Conservation (phyloP, 1,140 invertebrate genomes). For the Solen grandis region DNA sequence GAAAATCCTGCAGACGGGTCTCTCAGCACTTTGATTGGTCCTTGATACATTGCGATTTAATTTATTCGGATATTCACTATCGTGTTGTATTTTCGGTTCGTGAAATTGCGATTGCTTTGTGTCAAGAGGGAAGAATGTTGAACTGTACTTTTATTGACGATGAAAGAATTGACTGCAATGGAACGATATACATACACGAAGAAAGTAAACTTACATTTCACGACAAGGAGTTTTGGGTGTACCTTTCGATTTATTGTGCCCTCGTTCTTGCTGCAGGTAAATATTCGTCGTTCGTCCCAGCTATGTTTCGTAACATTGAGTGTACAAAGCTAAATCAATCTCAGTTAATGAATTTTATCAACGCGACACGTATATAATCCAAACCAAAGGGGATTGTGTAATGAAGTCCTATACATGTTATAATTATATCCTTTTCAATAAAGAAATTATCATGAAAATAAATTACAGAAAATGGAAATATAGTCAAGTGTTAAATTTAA, state of each 20-base stretch:
- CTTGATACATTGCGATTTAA: too few relatives aligned
- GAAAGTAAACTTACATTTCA: neutral
- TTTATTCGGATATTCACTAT: too few relatives aligned
- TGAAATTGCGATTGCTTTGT: too few relatives aligned
- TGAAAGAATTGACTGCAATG: constrained; percentile 23
- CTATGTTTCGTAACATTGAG: neutral
- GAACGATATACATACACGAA: constrained; percentile 12
- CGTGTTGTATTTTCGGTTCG: too few relatives aligned
- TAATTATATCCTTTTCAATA: neutral
- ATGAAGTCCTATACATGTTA: neutral
- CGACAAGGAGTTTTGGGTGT: constrained; percentile 20
- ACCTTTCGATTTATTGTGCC: constrained; percentile 26
- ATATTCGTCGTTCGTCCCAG: neutral
- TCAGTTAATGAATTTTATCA: neutral
- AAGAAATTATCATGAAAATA: too few relatives aligned
- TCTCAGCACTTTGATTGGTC: too few relatives aligned
- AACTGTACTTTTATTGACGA: constrained; percentile 10
- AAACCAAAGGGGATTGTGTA: neutral
- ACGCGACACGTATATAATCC: neutral
- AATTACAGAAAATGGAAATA: too few relatives aligned
- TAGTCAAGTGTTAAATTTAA: too few relatives aligned
- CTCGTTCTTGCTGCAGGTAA: constrained; percentile 33
- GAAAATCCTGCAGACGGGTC: too few relatives aligned
- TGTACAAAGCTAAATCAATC: neutral
- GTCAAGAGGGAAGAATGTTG: too few relatives aligned